Evolutionary conservation across 2,113 vertebrate species (phyloP).

Genomic region (Trachemys scripta): DNA sequence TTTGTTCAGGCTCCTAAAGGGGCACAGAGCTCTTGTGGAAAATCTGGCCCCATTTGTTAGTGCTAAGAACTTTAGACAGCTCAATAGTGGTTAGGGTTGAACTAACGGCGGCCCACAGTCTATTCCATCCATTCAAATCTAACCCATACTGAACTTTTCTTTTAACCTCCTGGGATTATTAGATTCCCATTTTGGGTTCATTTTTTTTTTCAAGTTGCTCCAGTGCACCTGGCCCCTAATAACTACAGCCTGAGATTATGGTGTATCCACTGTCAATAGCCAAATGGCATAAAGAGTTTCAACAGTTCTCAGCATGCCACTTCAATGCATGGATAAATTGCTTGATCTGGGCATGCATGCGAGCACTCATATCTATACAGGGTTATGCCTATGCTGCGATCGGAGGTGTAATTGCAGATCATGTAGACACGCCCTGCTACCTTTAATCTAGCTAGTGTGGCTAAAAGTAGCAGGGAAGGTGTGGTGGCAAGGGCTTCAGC

Average conservation of each 20-base stretch:
- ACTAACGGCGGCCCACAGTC: neutral
- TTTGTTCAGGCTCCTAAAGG: neutral
- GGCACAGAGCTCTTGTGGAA: neutral
- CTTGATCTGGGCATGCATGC: too few relatives aligned
- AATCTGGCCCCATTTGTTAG: neutral
- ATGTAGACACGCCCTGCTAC: too few relatives aligned
- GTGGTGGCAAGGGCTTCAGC: too few relatives aligned
- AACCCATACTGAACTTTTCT: neutral
- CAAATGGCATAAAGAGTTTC: neutral
- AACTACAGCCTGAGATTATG: neutral
- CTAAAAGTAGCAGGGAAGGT: neutral
- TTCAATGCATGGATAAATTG: neutral
- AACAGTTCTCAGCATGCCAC: neutral
- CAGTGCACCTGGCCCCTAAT: neutral
- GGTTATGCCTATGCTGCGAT: too few relatives aligned
- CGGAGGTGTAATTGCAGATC: too few relatives aligned
- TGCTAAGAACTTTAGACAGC: neutral
- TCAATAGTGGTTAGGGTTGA: neutral
- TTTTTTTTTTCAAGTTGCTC: neutral
- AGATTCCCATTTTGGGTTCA: neutral
- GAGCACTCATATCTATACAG: too few relatives aligned
- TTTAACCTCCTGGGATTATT: neutral
- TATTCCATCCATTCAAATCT: neutral
- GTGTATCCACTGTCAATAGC: neutral
- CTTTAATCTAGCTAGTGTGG: too few relatives aligned